Evolutionary conservation across 2,888 invertebrate species (phyloP).

Genomic region (Ceramica pisi): DNA sequence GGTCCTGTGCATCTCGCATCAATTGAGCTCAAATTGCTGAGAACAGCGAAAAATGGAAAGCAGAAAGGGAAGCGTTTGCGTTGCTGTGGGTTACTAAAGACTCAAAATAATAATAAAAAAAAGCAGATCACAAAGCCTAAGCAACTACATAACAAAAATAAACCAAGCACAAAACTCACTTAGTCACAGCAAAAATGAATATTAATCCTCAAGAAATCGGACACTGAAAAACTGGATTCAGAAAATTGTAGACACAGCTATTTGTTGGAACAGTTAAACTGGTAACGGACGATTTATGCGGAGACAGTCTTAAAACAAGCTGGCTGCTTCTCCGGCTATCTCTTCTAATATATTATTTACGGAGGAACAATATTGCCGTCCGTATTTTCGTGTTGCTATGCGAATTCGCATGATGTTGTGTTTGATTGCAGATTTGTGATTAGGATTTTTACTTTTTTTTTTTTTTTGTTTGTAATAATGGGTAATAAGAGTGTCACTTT

Average conservation of each 20-base stretch:
- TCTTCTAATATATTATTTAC: constrained; percentile 62
- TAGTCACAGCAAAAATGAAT: constrained; percentile 26
- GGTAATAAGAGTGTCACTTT: background rate
- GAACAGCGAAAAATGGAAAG: too few species aligned
- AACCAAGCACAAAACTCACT: background rate
- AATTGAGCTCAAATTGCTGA: too few species aligned
- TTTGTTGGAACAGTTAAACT: constrained; percentile 62
- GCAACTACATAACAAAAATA: background rate
- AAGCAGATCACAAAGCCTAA: background rate
- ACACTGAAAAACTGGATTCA: constrained; percentile 60
- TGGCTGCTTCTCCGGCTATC: constrained; percentile 48
- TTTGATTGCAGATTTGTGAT: constrained; percentile 12
- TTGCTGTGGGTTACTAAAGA: too few species aligned
- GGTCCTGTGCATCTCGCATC: too few species aligned
- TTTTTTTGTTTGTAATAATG: background rate
- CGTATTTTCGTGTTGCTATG: constrained; percentile 15
- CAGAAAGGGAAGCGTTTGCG: too few species aligned
- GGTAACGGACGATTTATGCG: constrained; percentile 60
- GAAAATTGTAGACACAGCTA: constrained; percentile 61
- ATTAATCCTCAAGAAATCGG: constrained; percentile 50
- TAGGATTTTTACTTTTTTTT: background rate
- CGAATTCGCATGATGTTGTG: constrained; percentile 10
- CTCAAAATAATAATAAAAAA: background rate
- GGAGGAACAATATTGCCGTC: constrained; percentile 41
- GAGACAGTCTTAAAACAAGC: constrained; percentile 64